A percentile compares a stretch with the other conserved stretches of the same genome.
Evolutionary conservation across 2,113 vertebrate genomes (phyloP).

Genomic region (Crotophaga sulcirostris): DNA sequence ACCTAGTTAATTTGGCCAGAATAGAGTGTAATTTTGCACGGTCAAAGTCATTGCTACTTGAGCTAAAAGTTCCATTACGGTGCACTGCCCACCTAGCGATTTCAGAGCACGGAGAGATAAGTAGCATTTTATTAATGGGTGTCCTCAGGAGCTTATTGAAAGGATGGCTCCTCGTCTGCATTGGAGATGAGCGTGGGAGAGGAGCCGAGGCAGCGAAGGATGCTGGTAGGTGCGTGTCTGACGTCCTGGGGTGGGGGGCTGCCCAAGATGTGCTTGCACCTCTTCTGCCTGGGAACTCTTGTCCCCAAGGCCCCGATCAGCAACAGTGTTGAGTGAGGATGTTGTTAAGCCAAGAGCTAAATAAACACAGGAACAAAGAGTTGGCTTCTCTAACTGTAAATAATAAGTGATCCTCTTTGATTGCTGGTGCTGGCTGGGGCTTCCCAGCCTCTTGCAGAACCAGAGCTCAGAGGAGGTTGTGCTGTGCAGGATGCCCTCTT

Average conservation of each 20-base stretch:
- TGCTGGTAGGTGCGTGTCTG: fast-evolving
- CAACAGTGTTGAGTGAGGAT: fast-evolving
- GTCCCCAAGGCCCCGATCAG: fast-evolving
- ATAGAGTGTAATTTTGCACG: constrained; percentile 73
- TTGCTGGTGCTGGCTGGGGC: not conserved
- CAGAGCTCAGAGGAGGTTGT: fast-evolving
- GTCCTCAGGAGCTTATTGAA: not conserved
- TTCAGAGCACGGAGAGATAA: not conserved
- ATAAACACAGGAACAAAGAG: fast-evolving
- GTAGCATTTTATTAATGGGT: not conserved
- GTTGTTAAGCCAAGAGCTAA: fast-evolving
- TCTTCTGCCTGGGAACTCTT: not conserved
- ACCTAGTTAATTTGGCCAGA: constrained; percentile 79
- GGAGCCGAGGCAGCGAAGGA: fast-evolving
- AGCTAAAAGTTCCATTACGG: constrained; percentile 60
- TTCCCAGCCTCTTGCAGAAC: not conserved
- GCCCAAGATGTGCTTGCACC: fast-evolving
- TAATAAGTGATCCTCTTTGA: fast-evolving
- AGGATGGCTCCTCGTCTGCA: not conserved
- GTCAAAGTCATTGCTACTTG: constrained; percentile 63
- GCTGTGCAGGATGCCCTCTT: not conserved
- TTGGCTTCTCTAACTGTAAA: not conserved
- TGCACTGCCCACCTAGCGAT: not conserved
- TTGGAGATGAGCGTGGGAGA: not conserved
- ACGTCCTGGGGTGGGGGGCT: fast-evolving